phyloP scores from a whole-genome alignment of 92 coral and sea anemone species.

The Epizoanthus ramosus region DNA sequence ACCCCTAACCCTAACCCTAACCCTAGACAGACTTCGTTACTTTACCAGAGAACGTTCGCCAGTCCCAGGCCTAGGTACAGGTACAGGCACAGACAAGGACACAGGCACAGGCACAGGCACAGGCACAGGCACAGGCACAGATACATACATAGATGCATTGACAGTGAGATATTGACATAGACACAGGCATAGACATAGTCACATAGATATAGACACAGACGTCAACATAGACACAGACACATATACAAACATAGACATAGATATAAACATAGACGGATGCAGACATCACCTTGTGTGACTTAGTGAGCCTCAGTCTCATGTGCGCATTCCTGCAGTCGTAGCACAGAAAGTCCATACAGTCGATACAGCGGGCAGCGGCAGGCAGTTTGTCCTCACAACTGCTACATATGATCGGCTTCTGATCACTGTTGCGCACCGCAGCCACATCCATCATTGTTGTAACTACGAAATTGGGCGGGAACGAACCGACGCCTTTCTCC shows the following conservation, averaged over 20 bases:
- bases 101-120: no score
- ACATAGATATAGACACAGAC: no score
- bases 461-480: constrained; percentile 99
- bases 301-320: constrained; percentile 93
- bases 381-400: constrained; percentile 99
- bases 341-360: constrained; percentile 99
- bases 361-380: constrained; percentile 98
- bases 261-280: not conserved
- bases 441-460: constrained; percentile 99
- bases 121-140: no score
- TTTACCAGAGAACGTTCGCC: no score
- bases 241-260: not conserved
- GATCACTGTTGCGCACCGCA: constrained; percentile 93
- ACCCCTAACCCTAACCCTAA: no score
- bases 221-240: no score
- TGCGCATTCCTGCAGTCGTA: constrained; percentile 98
- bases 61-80: no score
- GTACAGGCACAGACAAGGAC: no score
- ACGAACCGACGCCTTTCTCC: constrained; percentile 90
- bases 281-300: constrained; percentile 83
- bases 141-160: not conserved
- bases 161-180: not conserved
- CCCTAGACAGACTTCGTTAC: no score
- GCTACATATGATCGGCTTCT: constrained; percentile 96
- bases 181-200: not conserved